phyloP scores from a whole-genome alignment of 2,797 vertebrate genomes.

The Tokudaia muenninki region DNA sequence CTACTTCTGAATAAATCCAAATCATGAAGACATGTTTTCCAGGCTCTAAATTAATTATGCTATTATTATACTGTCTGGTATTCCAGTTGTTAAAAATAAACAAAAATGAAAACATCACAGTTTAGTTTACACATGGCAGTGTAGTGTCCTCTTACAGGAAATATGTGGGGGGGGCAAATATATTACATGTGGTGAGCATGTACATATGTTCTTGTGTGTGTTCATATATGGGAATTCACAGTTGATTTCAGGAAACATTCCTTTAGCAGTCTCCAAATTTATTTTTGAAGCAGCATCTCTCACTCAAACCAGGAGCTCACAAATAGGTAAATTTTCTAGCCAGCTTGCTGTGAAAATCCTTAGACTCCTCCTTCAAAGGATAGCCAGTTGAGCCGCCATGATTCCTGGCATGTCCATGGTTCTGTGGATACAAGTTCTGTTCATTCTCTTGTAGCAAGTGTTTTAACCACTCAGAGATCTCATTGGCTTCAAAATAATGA shows the following conservation, averaged over 20 bases:
- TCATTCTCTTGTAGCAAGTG: background rate
- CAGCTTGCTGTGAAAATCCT: background rate
- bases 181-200: background rate
- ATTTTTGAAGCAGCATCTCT: background rate
- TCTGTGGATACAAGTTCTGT: background rate
- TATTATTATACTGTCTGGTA: background rate
- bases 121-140: background rate
- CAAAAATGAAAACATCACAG: background rate
- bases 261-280: no score
- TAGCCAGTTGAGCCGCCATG: background rate
- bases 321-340: background rate
- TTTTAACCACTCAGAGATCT: background rate
- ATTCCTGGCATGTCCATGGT: background rate
- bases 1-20: background rate
- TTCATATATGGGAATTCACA: background rate
- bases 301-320: background rate
- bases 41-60: background rate
- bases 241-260: background rate
- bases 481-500: background rate
- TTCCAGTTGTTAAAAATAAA: background rate
- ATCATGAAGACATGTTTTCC: background rate
- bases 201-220: background rate
- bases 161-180: background rate
- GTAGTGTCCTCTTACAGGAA: background rate
- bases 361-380: background rate